These are phyloP conservation scores for Tympanoctomys barrerae DNA, from an alignment of 2,797 vertebrate genomes.

Conservation along the genomic window DNA sequence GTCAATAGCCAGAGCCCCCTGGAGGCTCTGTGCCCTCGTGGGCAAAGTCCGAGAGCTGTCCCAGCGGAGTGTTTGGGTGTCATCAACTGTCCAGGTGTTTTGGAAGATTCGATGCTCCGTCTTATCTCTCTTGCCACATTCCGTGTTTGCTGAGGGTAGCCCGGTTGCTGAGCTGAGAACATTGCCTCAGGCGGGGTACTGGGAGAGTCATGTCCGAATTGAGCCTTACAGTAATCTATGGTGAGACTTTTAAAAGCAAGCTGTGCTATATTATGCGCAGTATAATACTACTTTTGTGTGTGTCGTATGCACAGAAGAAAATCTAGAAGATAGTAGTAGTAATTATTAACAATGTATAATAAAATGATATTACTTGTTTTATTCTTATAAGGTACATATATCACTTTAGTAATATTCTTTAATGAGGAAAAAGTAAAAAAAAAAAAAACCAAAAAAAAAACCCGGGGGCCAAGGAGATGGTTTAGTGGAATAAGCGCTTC, in stretches of 20 bases:
- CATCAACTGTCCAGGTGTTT: neutral
- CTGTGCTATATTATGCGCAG: neutral
- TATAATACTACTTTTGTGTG: neutral
- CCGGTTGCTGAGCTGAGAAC: neutral
- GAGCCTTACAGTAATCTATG: neutral
- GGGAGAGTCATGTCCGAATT: neutral
- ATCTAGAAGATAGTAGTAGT: neutral
- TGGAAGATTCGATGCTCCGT: neutral
- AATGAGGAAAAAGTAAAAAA: constrained; percentile 2
- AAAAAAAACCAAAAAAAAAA: neutral
- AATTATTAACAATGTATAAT: neutral
- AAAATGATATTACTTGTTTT: neutral
- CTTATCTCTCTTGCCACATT: neutral
- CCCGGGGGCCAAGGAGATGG: neutral
- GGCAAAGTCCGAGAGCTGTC: neutral
- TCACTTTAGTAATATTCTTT: constrained; percentile 1
- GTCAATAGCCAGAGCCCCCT: neutral
- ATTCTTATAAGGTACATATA: neutral
- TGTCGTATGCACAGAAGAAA: neutral
- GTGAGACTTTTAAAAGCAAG: constrained; percentile 47
- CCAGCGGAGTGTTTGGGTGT: no score
- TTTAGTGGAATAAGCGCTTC: no score
- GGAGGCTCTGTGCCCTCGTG: neutral
- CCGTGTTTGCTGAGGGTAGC: neutral
- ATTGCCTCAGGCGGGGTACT: neutral